phyloP scores from a whole-genome alignment of 2,113 vertebrate genomes.

The Seriola quinqueradiata region DNA sequence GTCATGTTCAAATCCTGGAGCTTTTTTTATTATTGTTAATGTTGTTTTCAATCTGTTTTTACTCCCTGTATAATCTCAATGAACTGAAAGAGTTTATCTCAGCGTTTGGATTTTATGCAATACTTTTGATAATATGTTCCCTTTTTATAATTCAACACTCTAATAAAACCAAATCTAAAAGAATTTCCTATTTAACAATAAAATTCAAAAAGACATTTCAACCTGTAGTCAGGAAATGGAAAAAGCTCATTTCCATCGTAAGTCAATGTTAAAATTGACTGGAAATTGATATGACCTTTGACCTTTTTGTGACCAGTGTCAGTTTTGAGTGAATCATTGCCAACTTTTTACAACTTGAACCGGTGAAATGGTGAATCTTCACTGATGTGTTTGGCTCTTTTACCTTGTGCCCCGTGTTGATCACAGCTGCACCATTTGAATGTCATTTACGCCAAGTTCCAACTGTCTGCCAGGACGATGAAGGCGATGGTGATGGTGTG shows the following conservation, averaged over 20 bases:
- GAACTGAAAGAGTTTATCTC: slow-evolving; percentile 46
- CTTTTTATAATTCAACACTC: slow-evolving; percentile 53
- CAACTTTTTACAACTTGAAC: neutral
- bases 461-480: slow-evolving; percentile 31
- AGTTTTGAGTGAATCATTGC: slow-evolving; percentile 26
- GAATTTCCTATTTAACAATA: slow-evolving; percentile 19
- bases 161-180: slow-evolving; percentile 37
- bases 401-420: slow-evolving; percentile 22
- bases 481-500: slow-evolving; percentile 36
- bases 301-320: slow-evolving; percentile 29
- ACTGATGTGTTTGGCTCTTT: slow-evolving; percentile 18
- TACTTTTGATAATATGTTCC: slow-evolving; percentile 71
- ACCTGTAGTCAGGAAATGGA: neutral
- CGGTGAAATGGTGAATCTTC: neutral
- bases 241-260: neutral
- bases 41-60: slow-evolving; percentile 44
- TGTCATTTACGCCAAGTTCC: slow-evolving; percentile 41
- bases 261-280: slow-evolving; percentile 1
- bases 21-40: slow-evolving; percentile 1
- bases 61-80: slow-evolving; percentile 48
- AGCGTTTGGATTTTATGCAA: slow-evolving; percentile 70
- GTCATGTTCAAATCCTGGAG: slow-evolving; percentile 3
- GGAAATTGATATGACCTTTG: slow-evolving; percentile 19
- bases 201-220: neutral
- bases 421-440: slow-evolving; percentile 49